phyloP scores from a whole-genome alignment of 1,140 invertebrate species.

The Zaprionus davidi region DNA sequence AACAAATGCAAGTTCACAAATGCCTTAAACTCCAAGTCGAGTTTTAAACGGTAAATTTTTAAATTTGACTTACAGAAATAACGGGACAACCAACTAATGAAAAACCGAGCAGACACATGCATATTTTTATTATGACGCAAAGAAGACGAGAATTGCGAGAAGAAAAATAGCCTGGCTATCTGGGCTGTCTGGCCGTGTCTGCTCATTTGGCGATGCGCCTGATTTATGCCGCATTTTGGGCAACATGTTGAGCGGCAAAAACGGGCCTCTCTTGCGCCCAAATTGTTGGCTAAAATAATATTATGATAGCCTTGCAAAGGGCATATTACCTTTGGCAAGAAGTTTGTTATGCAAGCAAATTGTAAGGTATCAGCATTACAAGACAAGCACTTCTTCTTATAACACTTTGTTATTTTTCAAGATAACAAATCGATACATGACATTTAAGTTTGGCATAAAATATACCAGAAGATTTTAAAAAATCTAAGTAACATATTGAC shows the following conservation, averaged over 20 bases:
- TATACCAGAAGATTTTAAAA: too few species aligned
- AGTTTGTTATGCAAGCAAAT: neutral
- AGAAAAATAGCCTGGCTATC: slow-evolving; percentile 50
- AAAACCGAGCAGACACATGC: slow-evolving; percentile 42
- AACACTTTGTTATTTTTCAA: neutral
- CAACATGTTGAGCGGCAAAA: slow-evolving; percentile 60
- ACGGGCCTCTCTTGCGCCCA: slow-evolving; percentile 14
- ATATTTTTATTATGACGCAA: slow-evolving; percentile 5
- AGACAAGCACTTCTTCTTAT: neutral
- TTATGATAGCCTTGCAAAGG: neutral
- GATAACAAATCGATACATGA: neutral
- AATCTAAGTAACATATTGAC: too few species aligned
- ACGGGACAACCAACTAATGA: slow-evolving; percentile 25
- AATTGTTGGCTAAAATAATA: slow-evolving; percentile 28
- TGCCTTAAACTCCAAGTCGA: slow-evolving; percentile 18
- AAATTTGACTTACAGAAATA: slow-evolving; percentile 4
- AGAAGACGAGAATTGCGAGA: slow-evolving; percentile 44
- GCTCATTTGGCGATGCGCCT: slow-evolving; percentile 58
- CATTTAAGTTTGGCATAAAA: too few species aligned
- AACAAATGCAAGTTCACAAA: slow-evolving; percentile 25
- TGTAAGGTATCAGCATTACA: neutral
- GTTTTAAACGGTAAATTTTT: slow-evolving; percentile 3
- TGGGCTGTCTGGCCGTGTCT: slow-evolving; percentile 37
- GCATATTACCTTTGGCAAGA: neutral
- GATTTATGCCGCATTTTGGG: slow-evolving; percentile 75